Percentiles rank a stretch among this genome's conserved stretches.
phyloP scores from a whole-genome alignment of 2,113 vertebrate species.

The Serinus canaria region DNA sequence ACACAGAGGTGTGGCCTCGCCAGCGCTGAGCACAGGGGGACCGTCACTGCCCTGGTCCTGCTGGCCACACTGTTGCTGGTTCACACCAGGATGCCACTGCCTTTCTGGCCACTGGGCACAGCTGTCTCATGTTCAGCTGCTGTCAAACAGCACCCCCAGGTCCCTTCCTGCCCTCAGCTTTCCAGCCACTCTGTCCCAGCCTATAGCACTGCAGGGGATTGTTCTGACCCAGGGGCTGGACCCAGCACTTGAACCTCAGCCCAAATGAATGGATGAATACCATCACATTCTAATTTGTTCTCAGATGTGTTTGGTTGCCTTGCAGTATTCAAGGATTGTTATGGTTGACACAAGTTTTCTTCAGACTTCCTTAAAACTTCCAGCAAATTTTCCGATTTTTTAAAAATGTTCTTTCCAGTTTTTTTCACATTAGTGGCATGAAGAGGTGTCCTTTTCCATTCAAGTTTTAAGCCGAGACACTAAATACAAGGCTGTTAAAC shows the following conservation, averaged over 20 bases:
- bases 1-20: neutral
- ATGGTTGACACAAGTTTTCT: neutral
- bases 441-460: neutral
- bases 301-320: neutral
- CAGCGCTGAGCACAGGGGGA: too few relatives aligned
- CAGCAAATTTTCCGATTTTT: neutral
- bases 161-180: neutral
- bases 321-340: neutral
- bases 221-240: too few relatives aligned
- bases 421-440: neutral
- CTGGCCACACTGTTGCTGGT: neutral
- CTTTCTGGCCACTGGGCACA: neutral
- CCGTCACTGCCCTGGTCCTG: neutral
- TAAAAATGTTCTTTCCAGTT: neutral
- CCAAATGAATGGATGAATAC: neutral
- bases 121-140: accelerated
- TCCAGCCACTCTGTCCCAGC: neutral
- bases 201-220: neutral
- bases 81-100: neutral
- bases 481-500: neutral
- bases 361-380: neutral
- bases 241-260: neutral
- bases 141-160: neutral
- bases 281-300: neutral
- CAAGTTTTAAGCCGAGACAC: neutral